phyloP scores from a whole-genome alignment of 2,888 invertebrate genomes.

The Thymelicus acteon region DNA sequence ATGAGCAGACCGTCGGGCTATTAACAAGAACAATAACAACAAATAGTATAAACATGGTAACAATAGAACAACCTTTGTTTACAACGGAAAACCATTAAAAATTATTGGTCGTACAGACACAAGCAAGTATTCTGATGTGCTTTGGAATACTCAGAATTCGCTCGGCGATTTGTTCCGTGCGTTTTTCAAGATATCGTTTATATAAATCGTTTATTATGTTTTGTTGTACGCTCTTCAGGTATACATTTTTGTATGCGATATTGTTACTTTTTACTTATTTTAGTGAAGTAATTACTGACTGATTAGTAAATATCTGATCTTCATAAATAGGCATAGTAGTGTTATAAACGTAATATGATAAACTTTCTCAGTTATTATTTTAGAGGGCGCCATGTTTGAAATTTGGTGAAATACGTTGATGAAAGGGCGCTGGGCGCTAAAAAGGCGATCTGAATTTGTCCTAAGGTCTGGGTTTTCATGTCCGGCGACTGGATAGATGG shows the following conservation, averaged over 20 bases:
- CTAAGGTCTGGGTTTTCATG: too few species aligned
- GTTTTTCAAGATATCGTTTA: slow-evolving; percentile 28
- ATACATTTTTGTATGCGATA: neutral
- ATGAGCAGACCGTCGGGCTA: slow-evolving; percentile 61
- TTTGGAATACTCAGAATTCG: slow-evolving; percentile 58
- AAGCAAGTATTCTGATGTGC: slow-evolving; percentile 51
- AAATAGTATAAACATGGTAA: slow-evolving; percentile 64
- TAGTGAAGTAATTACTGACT: too few species aligned
- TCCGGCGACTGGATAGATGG: too few species aligned
- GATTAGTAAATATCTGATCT: too few species aligned
- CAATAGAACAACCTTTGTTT: slow-evolving; percentile 67
- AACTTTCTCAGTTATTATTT: too few species aligned
- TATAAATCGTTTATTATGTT: slow-evolving; percentile 23
- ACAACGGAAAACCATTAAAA: slow-evolving; percentile 75
- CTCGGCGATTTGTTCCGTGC: slow-evolving; percentile 14
- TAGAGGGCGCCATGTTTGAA: too few species aligned
- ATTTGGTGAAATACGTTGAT: too few species aligned
- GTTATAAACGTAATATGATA: too few species aligned
- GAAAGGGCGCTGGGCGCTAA: too few species aligned
- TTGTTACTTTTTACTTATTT: too few species aligned
- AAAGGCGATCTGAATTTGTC: too few species aligned
- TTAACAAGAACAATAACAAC: slow-evolving; percentile 70
- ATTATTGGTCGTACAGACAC: slow-evolving; percentile 64
- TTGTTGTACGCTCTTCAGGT: slow-evolving; percentile 16
- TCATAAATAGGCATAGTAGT: too few species aligned